phyloP scores from a whole-genome alignment of 2,113 vertebrate genomes.

The Scophthalmus maximus region DNA sequence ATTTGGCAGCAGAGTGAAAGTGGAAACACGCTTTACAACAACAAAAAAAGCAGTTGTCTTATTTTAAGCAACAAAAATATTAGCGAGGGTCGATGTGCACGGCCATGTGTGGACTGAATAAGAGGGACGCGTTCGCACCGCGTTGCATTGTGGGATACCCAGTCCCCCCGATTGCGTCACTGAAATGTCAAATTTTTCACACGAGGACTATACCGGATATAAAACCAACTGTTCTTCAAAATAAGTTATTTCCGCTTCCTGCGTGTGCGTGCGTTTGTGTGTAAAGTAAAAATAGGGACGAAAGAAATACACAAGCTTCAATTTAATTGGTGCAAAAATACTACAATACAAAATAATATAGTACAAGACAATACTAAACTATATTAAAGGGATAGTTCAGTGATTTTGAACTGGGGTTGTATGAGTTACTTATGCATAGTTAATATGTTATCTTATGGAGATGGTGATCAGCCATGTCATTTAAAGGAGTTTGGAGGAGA shows the following conservation, averaged over 20 bases:
- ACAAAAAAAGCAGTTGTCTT: too few species aligned
- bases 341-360: too few species aligned
- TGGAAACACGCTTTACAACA: fast-evolving
- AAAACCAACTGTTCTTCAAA: not conserved
- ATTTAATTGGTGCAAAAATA: too few species aligned
- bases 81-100: not conserved
- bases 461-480: too few species aligned
- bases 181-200: not conserved
- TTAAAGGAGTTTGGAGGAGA: too few species aligned
- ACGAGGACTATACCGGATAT: slow-evolving; percentile 13
- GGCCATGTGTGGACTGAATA: slow-evolving; percentile 58
- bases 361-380: too few species aligned
- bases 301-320: too few species aligned
- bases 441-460: too few species aligned
- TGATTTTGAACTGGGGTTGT: too few species aligned
- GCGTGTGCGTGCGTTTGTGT: too few species aligned
- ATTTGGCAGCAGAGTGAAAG: slow-evolving; percentile 66
- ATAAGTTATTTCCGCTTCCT: not conserved
- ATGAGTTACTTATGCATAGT: too few species aligned
- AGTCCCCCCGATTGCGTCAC: slow-evolving; percentile 48
- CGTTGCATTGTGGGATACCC: slow-evolving; percentile 73
- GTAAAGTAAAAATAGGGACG: not conserved
- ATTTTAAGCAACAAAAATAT: not conserved
- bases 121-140: not conserved
- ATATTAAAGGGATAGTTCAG: too few species aligned